phyloP scores from a whole-genome alignment of 2,113 vertebrate genomes.

The Burhinus oedicnemus region DNA sequence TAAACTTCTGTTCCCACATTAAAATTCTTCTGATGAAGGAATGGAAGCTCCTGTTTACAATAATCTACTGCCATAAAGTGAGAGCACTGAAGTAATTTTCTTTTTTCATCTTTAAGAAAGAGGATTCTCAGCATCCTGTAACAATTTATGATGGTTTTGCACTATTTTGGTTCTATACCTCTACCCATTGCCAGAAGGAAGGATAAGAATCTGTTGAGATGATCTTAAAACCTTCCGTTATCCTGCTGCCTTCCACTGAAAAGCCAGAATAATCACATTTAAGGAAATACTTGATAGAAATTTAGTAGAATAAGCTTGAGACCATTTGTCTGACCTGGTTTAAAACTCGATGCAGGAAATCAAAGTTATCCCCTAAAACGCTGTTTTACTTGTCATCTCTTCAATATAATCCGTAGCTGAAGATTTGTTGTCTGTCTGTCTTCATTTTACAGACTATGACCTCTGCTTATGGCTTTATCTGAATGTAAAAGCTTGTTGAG shows the following conservation, averaged over 20 bases:
- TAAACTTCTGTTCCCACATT: not conserved
- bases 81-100: not conserved
- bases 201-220: not conserved
- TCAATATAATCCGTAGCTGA: not conserved
- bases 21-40: not conserved
- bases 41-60: not conserved
- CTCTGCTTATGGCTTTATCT: not conserved
- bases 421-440: not conserved
- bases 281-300: not conserved
- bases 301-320: not conserved
- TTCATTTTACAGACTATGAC: not conserved
- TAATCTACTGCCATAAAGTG: not conserved
- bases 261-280: not conserved
- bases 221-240: not conserved
- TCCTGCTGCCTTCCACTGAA: not conserved
- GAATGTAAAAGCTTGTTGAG: not conserved
- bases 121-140: not conserved
- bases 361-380: not conserved
- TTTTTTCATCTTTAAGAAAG: not conserved
- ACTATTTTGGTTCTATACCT: not conserved
- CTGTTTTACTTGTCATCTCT: constrained; percentile 2
- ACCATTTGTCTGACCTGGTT: not conserved
- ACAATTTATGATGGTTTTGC: not conserved
- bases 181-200: not conserved
- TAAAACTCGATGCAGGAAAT: not conserved